Percentiles rank a stretch among this genome's conserved stretches.
These are phyloP conservation scores for Lutraria rhynchaena DNA, from an alignment of 1,140 invertebrate genomes.

Conservation along the genomic window DNA sequence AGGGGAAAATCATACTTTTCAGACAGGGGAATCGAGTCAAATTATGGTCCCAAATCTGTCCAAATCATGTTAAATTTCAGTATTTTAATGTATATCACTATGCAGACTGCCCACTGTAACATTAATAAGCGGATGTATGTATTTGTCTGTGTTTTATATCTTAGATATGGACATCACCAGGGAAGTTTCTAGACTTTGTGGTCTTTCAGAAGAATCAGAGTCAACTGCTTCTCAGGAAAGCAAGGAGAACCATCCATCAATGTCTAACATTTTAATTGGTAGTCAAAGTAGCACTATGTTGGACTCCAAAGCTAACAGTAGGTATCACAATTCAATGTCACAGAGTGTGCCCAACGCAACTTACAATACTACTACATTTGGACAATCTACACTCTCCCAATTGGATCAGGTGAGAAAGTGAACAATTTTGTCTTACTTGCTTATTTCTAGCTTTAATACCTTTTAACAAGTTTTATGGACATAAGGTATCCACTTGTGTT, in stretches of 20 bases:
- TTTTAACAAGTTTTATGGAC: neutral
- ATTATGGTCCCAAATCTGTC: too few relatives aligned
- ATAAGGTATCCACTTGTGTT: neutral
- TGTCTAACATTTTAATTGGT: neutral
- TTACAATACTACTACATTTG: neutral
- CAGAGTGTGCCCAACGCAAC: constrained; percentile 1
- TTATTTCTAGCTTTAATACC: neutral
- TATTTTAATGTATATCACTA: too few relatives aligned
- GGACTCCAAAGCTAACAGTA: too few relatives aligned
- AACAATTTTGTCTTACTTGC: neutral
- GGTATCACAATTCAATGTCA: neutral
- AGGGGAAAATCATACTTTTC: too few relatives aligned
- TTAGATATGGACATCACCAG: constrained; percentile 11
- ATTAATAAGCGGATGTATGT: too few relatives aligned
- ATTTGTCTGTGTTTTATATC: neutral
- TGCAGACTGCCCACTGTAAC: too few relatives aligned
- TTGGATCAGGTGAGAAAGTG: too few relatives aligned
- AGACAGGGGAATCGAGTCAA: too few relatives aligned
- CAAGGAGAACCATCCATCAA: constrained; percentile 11
- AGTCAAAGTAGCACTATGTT: too few relatives aligned
- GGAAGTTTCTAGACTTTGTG: neutral
- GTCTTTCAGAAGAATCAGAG: neutral
- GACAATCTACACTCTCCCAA: too few relatives aligned
- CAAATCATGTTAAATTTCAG: too few relatives aligned
- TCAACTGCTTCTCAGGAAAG: neutral